phyloP scores from a whole-genome alignment of 2,888 invertebrate species.

The Rhagium mordax region DNA sequence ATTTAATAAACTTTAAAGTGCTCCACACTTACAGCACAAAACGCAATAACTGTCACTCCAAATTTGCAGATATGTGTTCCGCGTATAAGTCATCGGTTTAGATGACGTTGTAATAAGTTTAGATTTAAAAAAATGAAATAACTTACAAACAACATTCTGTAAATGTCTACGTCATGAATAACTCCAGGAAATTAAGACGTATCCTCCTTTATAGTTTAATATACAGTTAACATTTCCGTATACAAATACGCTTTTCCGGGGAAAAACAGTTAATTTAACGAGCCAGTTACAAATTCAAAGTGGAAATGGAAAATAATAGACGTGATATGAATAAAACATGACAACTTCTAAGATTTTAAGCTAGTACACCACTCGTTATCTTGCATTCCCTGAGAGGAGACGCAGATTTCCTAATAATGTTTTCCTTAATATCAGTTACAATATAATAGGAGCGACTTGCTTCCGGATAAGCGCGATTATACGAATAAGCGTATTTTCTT shows the following conservation, averaged over 20 bases:
- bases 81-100: no score
- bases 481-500: background rate
- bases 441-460: slow-evolving; percentile 3
- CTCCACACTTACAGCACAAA: no score
- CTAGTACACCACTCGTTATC: slow-evolving; percentile 9
- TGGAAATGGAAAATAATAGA: slow-evolving; percentile 25
- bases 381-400: background rate
- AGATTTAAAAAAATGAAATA: no score
- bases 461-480: background rate
- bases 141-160: no score
- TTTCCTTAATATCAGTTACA: background rate
- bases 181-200: no score
- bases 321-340: slow-evolving; percentile 25
- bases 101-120: no score
- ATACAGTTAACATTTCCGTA: background rate
- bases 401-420: slow-evolving; percentile 4
- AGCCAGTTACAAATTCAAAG: slow-evolving; percentile 3
- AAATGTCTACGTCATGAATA: no score
- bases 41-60: no score
- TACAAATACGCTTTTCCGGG: background rate
- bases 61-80: no score
- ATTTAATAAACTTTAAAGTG: no score
- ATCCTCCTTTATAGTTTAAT: no score
- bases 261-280: slow-evolving; percentile 5
- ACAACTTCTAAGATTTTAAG: background rate